phyloP scores from a whole-genome alignment of 2,797 vertebrate genomes.

The Sarcoramphus papa region DNA sequence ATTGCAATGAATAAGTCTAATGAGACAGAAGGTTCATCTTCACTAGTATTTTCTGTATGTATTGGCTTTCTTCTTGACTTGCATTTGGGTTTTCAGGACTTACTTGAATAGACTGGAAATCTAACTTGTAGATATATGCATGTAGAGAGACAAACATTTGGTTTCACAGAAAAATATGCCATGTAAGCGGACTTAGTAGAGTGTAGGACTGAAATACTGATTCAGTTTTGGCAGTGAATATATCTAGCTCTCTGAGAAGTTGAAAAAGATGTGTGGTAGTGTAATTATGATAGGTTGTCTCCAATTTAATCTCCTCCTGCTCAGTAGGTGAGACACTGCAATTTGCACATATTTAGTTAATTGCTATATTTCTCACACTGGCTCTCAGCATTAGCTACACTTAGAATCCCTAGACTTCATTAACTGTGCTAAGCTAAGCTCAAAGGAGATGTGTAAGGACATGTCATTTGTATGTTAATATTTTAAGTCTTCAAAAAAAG shows the following conservation, averaged over 20 bases:
- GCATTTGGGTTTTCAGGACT: background rate
- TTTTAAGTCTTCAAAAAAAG: background rate
- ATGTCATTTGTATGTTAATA: background rate
- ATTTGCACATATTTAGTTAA: background rate
- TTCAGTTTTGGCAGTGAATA: background rate
- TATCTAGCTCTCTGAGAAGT: background rate
- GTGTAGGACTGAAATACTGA: background rate
- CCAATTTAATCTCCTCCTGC: background rate
- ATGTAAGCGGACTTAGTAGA: background rate
- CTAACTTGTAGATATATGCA: background rate
- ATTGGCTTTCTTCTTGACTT: background rate
- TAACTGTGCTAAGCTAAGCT: background rate
- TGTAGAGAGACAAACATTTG: background rate
- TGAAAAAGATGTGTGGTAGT: background rate
- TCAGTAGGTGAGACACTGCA: background rate
- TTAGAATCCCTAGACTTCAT: background rate
- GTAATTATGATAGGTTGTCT: background rate
- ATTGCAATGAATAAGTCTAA: background rate
- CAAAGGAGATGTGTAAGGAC: background rate
- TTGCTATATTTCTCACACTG: background rate
- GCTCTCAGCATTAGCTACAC: background rate
- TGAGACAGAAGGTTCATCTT: background rate
- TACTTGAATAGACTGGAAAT: background rate
- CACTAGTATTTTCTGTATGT: background rate
- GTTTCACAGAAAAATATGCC: background rate